Base-by-base conservation (phyloP, 2,797 vertebrate genomes). In the Myotis vivesi region DNA sequence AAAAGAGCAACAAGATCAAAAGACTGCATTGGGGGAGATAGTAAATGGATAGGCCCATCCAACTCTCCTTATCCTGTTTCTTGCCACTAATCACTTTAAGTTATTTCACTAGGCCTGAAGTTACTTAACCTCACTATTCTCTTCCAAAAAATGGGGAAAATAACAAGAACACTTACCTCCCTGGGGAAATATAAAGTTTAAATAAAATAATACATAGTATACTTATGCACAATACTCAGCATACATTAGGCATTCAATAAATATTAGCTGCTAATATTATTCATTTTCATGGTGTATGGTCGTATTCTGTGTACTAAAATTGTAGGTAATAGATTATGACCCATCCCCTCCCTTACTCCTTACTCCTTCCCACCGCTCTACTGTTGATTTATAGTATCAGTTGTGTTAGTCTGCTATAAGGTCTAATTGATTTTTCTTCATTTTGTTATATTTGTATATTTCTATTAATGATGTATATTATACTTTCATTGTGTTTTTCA, bases 151-250 rank as follows among this genome's bases (percentile, higher is more conserved):
- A 76, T 25, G 22, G n/a, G 71, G 25, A 72, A 82, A 81, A 55
- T 91, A 92, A 85, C 11, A 80, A 38, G 10, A 95, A 5, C 36
- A 64, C 28, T 85, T 83, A 89, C 33, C 15, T 71, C 49, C 28
- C 28, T 89, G 17, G 38, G 90, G 36, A 91, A 96, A 79, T 76
- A 59, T 44, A 79, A 83, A 83, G 17, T 72, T 79, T 75, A 57
- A 75, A 89, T 59, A 46, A 94, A 86, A 71, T 77, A 62, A 81
- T 84, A 80, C 16, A 75, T 81, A 64, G 71, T 77, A 12, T 90
- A 23, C 25, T 86, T 81, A 64, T 36, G 44, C 22, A n/a, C 46
- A 93, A 82, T 72, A 66, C n/a, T 55, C 51, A 73, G 30, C 68
- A 81, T 62, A 86, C 13, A 46, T 17, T 69, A 62, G 12, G 79